Conservation (phyloP, 2,888 invertebrate species). For the Tryphoninae sp. region DNA sequence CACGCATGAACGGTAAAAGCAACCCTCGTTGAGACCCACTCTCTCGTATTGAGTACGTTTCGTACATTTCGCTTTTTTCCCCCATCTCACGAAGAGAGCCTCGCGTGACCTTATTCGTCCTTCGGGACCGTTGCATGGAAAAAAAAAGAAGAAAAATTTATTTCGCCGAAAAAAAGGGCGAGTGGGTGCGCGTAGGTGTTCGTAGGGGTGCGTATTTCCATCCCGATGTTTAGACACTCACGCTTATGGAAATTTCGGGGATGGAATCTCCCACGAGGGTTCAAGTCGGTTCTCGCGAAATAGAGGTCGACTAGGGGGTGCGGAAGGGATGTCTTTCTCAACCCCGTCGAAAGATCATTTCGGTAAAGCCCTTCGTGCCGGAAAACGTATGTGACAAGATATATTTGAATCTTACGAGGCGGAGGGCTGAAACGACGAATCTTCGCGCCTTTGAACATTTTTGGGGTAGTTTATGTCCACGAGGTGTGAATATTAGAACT, state of each 20-base stretch:
- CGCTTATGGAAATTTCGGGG: not conserved
- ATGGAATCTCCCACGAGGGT: not conserved
- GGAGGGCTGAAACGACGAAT: not conserved
- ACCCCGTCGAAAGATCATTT: not conserved
- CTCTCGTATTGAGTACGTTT: too few species aligned
- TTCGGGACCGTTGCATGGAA: not conserved
- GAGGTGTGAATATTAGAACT: too few species aligned
- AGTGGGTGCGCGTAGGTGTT: not conserved
- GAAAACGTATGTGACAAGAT: not conserved
- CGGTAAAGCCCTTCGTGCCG: not conserved
- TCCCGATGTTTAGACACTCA: not conserved
- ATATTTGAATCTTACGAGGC: not conserved
- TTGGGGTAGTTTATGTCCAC: not conserved
- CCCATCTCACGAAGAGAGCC: too few species aligned
- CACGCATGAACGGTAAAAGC: too few species aligned
- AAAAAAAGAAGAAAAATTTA: not conserved
- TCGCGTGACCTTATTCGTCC: too few species aligned
- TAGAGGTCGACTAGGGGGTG: not conserved
- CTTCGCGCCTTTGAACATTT: constrained; percentile 8
- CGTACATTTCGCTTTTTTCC: too few species aligned
- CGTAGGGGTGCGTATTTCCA: not conserved
- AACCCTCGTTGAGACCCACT: too few species aligned
- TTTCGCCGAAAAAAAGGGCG: not conserved
- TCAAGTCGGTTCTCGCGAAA: not conserved
- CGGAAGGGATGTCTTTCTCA: not conserved